phyloP scores from a whole-genome alignment of 1,140 invertebrate genomes.

The Drosophila nigromelanica region DNA sequence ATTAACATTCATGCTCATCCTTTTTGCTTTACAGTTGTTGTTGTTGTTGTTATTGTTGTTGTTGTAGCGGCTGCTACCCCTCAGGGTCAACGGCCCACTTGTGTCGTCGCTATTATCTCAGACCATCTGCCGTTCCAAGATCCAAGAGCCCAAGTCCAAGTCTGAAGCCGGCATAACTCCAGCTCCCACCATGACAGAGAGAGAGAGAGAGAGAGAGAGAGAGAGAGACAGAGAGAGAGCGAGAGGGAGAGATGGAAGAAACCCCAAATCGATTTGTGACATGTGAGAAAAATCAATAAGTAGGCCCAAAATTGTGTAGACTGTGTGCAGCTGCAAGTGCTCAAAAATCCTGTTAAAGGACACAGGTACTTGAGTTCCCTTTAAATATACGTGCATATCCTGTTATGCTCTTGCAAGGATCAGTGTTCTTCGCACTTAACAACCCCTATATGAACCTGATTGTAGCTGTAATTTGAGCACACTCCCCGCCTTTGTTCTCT shows the following conservation, averaged over 20 bases:
- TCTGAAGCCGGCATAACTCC: slow-evolving; percentile 13
- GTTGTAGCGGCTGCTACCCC: slow-evolving; percentile 17
- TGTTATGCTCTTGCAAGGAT: slow-evolving; percentile 40
- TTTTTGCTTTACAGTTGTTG: slow-evolving; percentile 31
- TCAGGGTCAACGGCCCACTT: slow-evolving; percentile 70
- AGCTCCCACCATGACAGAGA: slow-evolving; percentile 39
- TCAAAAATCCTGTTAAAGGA: slow-evolving; percentile 20
- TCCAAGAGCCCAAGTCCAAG: slow-evolving; percentile 19
- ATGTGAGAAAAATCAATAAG: slow-evolving; percentile 62
- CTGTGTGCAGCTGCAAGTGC: slow-evolving; percentile 49
- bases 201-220: neutral
- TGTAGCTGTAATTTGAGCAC: slow-evolving; percentile 60
- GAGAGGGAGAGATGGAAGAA: neutral
- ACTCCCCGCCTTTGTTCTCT: slow-evolving; percentile 7
- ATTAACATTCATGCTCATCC: slow-evolving; percentile 77
- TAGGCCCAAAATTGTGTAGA: slow-evolving; percentile 7
- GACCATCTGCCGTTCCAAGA: slow-evolving; percentile 59
- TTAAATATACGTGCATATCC: slow-evolving; percentile 19
- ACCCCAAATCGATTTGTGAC: slow-evolving; percentile 38
- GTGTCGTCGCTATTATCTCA: slow-evolving; percentile 62
- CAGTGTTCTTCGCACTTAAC: neutral
- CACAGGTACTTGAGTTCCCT: slow-evolving; percentile 43
- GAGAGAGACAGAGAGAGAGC: neutral
- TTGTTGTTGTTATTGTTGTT: slow-evolving; percentile 4
- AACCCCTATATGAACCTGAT: slow-evolving; percentile 11